Percentiles rank a stretch among this genome's conserved stretches.
Conservation (phyloP, 2,888 invertebrate species). For the Leucophenga maculata region DNA sequence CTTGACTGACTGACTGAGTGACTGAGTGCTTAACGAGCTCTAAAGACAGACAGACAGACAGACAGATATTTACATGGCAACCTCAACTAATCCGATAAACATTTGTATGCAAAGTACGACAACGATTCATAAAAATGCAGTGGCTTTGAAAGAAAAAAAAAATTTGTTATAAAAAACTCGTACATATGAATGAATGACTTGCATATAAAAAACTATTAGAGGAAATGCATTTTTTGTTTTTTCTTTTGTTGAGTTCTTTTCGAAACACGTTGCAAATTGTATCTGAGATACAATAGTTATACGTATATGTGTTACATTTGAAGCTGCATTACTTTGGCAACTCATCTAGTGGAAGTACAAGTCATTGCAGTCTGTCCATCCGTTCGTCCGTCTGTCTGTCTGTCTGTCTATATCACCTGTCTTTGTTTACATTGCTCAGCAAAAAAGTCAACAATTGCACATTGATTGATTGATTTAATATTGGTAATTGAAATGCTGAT, state of each 20-base stretch:
- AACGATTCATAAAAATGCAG: too few relatives aligned
- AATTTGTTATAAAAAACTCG: background rate
- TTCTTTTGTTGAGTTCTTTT: background rate
- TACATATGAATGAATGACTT: too few relatives aligned
- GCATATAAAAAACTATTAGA: too few relatives aligned
- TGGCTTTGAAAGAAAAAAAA: background rate
- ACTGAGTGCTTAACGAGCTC: too few relatives aligned
- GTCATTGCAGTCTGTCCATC: constrained; percentile 6
- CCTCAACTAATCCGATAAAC: constrained; percentile 30
- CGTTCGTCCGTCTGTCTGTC: background rate
- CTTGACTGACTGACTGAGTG: constrained; percentile 26
- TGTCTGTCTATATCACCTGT: background rate
- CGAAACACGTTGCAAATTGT: too few relatives aligned
- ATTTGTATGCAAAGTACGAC: constrained; percentile 64
- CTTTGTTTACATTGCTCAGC: constrained; percentile 2
- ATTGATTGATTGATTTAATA: constrained; percentile 16
- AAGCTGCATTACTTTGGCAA: too few relatives aligned
- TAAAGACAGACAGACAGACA: too few relatives aligned
- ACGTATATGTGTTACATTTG: too few relatives aligned
- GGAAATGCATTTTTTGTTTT: background rate
- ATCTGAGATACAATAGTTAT: too few relatives aligned
- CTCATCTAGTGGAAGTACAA: background rate
- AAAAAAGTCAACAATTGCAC: constrained; percentile 5
- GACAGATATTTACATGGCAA: too few relatives aligned
- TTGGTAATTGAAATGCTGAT: background rate